Conservation (phyloP, 1,140 invertebrate genomes). For the Megalonaias nervosa region DNA sequence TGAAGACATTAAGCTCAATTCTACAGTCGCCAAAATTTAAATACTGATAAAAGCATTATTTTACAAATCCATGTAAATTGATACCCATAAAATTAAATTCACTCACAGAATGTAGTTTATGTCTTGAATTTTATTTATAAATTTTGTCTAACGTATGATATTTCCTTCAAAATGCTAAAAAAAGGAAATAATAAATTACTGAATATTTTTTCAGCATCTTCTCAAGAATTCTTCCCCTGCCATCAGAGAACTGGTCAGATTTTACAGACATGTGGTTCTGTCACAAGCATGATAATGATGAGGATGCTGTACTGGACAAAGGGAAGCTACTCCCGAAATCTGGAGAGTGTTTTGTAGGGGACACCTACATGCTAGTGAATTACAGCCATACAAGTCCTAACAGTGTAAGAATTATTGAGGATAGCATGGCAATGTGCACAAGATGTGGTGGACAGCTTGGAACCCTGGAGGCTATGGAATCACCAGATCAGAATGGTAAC, state of each 20-base stretch:
- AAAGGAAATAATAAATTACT: background rate
- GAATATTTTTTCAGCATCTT: constrained; percentile 38
- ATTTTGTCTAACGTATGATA: too few species aligned
- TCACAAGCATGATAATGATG: constrained; percentile 44
- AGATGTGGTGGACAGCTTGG: constrained; percentile 50
- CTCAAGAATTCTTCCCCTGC: constrained; percentile 48
- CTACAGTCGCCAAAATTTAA: too few species aligned
- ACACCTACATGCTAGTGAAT: constrained; percentile 44
- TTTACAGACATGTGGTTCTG: constrained; percentile 59
- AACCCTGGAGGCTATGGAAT: background rate
- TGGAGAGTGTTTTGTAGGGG: constrained; percentile 52
- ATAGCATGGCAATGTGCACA: constrained; percentile 34
- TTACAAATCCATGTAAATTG: too few species aligned
- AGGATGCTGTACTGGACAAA: constrained; percentile 6
- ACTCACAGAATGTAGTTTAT: too few species aligned
- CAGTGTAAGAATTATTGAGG: constrained; percentile 28
- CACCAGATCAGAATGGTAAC: constrained; percentile 9
- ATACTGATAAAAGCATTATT: too few species aligned
- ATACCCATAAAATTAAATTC: too few species aligned
- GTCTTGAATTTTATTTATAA: too few species aligned
- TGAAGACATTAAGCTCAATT: too few species aligned
- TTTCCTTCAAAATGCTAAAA: background rate
- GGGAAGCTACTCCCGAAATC: constrained; percentile 32
- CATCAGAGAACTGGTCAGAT: constrained; percentile 58
- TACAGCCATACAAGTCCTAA: constrained; percentile 22